A percentile compares a stretch with the other conserved stretches of the same genome.
Conservation (phyloP, 2,113 vertebrate species). For the Accipiter virgatus region DNA sequence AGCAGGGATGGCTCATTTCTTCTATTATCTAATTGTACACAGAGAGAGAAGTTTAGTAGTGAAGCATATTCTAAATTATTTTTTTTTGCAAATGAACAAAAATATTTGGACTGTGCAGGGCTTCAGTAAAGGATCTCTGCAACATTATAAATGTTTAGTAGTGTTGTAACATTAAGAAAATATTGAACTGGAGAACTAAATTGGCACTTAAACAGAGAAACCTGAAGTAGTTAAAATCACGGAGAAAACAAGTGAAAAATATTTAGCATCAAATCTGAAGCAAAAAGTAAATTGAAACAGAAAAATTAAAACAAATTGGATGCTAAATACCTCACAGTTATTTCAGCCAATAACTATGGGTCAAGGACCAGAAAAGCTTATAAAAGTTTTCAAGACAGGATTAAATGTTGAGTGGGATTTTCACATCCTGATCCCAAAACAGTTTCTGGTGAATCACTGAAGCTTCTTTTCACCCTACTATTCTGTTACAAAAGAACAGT, state of each 20-base stretch:
- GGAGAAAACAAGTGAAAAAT: not conserved
- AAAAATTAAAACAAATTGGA: not conserved
- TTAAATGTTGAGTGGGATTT: not conserved
- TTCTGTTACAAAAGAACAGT: not conserved
- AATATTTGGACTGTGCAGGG: not conserved
- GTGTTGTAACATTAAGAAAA: not conserved
- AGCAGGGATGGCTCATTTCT: conserved; percentile 87
- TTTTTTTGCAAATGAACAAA: not conserved
- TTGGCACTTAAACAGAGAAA: not conserved
- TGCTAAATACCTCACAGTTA: not conserved
- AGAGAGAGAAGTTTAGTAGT: not conserved
- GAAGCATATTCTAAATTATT: not conserved
- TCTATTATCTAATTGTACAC: conserved; percentile 73
- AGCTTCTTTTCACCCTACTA: not conserved
- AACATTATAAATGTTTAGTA: not conserved
- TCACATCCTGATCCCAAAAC: not conserved
- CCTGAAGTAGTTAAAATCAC: not conserved
- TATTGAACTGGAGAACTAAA: not conserved
- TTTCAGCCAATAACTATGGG: not conserved
- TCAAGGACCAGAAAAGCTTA: not conserved
- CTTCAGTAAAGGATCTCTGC: not conserved
- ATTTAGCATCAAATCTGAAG: not conserved
- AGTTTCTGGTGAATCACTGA: not conserved
- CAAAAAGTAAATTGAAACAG: not conserved
- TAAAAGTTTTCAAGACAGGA: not conserved